Evolutionary conservation across 2,888 invertebrate species (phyloP).

Genomic region (Sipha maydis): DNA sequence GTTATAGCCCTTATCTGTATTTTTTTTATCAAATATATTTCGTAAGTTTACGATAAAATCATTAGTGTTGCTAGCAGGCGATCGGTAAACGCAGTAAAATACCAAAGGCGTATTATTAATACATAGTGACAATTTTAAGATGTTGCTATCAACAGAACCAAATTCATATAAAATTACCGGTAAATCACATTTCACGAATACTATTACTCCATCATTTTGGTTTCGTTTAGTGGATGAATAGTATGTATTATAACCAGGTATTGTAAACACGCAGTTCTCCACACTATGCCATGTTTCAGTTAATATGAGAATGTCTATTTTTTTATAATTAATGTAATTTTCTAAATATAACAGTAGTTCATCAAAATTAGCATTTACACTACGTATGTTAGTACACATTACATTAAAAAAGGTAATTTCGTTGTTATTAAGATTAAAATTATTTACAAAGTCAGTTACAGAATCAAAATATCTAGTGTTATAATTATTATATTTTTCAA

Average conservation of each 20-base stretch:
- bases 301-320: no score
- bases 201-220: background rate
- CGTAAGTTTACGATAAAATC: background rate
- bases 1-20: background rate
- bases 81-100: background rate
- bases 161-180: background rate
- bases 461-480: background rate
- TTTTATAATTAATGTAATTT: no score
- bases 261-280: no score
- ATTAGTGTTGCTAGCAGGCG: background rate
- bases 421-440: no score
- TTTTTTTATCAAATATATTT: background rate
- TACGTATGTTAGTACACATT: no score
- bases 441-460: background rate
- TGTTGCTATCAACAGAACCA: background rate
- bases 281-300: no score
- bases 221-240: slow-evolving; percentile 13
- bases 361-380: no score
- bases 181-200: background rate
- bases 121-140: slow-evolving; percentile 10
- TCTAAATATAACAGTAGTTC: no score
- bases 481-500: slow-evolving; percentile 4
- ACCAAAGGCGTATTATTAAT: background rate
- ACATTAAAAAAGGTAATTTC: no score
- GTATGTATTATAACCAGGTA: background rate